phyloP scores from a whole-genome alignment of 2,113 vertebrate species.

The Lucifuga dentata region DNA sequence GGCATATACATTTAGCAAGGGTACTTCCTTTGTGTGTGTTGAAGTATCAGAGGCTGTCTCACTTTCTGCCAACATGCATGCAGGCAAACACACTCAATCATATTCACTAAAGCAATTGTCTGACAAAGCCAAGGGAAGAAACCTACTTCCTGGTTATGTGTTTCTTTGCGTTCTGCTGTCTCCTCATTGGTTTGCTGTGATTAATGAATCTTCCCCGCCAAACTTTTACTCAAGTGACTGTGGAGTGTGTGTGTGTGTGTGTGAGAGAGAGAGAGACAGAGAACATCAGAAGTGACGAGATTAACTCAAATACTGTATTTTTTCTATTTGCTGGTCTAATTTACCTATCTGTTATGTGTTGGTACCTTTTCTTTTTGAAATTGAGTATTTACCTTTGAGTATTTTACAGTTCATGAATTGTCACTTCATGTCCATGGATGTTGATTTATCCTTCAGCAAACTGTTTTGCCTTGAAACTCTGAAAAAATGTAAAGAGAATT shows the following conservation, averaged over 20 bases:
- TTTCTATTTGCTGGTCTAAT: too few species aligned
- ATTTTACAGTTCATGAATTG: too few species aligned
- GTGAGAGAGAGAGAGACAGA: neutral
- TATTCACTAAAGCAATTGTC: conserved; percentile 59
- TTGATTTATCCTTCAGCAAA: too few species aligned
- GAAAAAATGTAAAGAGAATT: too few species aligned
- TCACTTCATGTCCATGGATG: too few species aligned
- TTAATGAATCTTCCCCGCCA: conserved; percentile 55
- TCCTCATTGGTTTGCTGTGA: conserved; percentile 61
- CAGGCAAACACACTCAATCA: conserved; percentile 65
- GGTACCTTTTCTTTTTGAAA: too few species aligned
- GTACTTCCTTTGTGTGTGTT: conserved; percentile 41
- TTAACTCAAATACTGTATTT: too few species aligned
- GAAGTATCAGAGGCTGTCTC: conserved; percentile 41
- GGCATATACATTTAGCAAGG: conserved; percentile 26
- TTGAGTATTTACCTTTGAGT: too few species aligned
- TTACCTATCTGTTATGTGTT: too few species aligned
- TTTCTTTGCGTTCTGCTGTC: conserved; percentile 63
- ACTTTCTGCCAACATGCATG: conserved; percentile 42
- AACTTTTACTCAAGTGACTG: conserved; percentile 24
- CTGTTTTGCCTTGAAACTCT: neutral
- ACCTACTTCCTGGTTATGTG: conserved; percentile 64
- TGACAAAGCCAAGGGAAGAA: conserved; percentile 67
- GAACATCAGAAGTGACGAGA: too few species aligned
- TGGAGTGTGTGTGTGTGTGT: neutral